phyloP scores from a whole-genome alignment of 1,140 invertebrate species.

The Eubasilissa regina region DNA sequence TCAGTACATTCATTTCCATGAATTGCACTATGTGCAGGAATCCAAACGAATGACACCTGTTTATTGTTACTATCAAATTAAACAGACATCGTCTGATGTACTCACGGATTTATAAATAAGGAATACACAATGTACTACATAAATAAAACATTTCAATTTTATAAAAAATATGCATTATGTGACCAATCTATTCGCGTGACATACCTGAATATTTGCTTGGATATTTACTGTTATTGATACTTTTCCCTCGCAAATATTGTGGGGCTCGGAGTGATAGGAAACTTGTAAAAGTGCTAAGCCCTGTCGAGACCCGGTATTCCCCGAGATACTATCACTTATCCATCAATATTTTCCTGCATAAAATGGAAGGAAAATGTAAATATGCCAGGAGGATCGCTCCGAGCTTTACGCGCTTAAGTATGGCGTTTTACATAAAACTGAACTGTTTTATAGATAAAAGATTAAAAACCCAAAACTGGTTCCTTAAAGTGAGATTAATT shows the following conservation, averaged over 20 bases:
- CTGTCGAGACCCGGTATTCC: slow-evolving; percentile 59
- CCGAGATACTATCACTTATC: slow-evolving; percentile 61
- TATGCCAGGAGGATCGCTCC: slow-evolving; percentile 46
- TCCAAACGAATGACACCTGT: too few species aligned
- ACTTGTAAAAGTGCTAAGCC: slow-evolving; percentile 60
- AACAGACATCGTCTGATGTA: too few species aligned
- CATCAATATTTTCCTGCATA: slow-evolving; percentile 61
- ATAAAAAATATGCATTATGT: too few species aligned
- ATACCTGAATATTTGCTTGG: slow-evolving; percentile 11
- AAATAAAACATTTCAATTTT: too few species aligned
- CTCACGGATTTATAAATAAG: not conserved
- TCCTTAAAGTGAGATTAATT: too few species aligned
- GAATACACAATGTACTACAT: too few species aligned
- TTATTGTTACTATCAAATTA: too few species aligned
- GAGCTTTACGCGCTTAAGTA: slow-evolving; percentile 31
- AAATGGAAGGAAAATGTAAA: slow-evolving; percentile 60
- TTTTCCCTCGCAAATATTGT: slow-evolving; percentile 1
- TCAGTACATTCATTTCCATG: too few species aligned
- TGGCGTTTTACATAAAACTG: not conserved
- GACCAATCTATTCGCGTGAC: not conserved
- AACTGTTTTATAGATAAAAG: not conserved
- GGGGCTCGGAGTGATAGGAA: slow-evolving; percentile 33
- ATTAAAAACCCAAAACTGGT: too few species aligned
- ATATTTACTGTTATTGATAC: slow-evolving; percentile 29
- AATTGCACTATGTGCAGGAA: too few species aligned